phyloP scores from a whole-genome alignment of 2,113 vertebrate genomes.

The Neolamprologus modestus region DNA sequence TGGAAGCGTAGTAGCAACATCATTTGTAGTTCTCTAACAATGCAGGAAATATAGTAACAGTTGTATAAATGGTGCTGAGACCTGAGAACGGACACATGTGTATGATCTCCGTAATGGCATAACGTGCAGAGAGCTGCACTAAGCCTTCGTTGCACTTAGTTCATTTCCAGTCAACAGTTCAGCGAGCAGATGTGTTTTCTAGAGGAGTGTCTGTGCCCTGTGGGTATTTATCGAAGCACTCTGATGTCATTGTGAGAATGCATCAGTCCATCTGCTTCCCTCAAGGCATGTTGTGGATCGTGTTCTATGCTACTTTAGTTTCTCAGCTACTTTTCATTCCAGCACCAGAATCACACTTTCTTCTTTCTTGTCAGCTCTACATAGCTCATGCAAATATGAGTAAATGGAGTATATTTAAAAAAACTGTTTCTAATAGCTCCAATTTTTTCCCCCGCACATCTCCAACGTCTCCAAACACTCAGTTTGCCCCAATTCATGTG shows the following conservation, averaged over 20 bases:
- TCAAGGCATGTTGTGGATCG: constrained; percentile 7
- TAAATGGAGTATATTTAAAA: accelerated
- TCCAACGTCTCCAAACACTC: neutral
- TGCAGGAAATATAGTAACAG: neutral
- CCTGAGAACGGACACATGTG: neutral
- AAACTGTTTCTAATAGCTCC: accelerated
- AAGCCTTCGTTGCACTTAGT: neutral
- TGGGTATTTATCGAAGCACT: constrained; percentile 29
- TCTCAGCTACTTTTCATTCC: constrained; percentile 5
- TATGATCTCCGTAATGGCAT: neutral
- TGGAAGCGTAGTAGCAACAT: neutral
- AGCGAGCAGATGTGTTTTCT: constrained; percentile 39
- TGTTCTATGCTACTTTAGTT: constrained; percentile 30
- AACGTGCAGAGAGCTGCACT: neutral
- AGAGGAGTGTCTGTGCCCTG: neutral
- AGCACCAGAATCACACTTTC: neutral
- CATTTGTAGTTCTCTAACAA: neutral
- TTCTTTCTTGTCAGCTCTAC: neutral
- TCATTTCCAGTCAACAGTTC: constrained; percentile 30
- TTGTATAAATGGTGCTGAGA: neutral
- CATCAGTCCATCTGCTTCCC: constrained; percentile 41
- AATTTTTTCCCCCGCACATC: neutral
- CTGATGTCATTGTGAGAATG: constrained; percentile 9
- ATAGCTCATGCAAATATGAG: neutral
- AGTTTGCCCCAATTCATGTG: neutral